Conservation (phyloP, 2,888 invertebrate species). For the Troilus luridus region DNA sequence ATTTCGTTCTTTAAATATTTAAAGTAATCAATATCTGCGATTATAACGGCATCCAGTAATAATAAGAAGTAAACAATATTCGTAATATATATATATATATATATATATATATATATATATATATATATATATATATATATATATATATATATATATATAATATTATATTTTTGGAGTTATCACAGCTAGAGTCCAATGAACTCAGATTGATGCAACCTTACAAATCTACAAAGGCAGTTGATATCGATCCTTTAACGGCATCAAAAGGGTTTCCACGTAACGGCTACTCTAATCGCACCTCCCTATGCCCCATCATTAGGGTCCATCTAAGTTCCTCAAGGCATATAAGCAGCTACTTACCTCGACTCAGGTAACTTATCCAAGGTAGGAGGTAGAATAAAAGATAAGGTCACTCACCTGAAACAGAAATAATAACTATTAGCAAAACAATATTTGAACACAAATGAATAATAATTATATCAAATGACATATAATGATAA, state of each 20-base stretch:
- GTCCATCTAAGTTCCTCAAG: not conserved
- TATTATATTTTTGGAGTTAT: not conserved
- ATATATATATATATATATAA: too few relatives aligned
- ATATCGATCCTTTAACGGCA: constrained; percentile 32
- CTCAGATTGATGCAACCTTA: constrained; percentile 43
- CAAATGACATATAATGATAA: not conserved
- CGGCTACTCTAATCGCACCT: not conserved
- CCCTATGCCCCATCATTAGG: not conserved
- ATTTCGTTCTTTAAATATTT: too few relatives aligned
- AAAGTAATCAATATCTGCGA: too few relatives aligned
- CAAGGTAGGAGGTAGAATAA: not conserved
- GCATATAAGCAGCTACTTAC: not conserved
- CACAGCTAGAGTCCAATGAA: not conserved
- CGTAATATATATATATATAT: too few relatives aligned
- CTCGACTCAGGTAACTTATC: not conserved
- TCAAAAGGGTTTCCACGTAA: constrained; percentile 44
- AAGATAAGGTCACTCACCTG: not conserved
- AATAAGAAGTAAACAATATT: not conserved
- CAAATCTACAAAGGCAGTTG: constrained; percentile 40
- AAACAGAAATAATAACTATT: not conserved
- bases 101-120: too few relatives aligned
- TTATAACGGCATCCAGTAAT: not conserved
- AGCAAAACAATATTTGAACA: not conserved
- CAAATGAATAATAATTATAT: not conserved
- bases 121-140: too few relatives aligned